Percentiles rank a stretch among this genome's conserved stretches.
Conservation (phyloP, 1,140 invertebrate genomes). For the Lasioglossum baleicum region DNA sequence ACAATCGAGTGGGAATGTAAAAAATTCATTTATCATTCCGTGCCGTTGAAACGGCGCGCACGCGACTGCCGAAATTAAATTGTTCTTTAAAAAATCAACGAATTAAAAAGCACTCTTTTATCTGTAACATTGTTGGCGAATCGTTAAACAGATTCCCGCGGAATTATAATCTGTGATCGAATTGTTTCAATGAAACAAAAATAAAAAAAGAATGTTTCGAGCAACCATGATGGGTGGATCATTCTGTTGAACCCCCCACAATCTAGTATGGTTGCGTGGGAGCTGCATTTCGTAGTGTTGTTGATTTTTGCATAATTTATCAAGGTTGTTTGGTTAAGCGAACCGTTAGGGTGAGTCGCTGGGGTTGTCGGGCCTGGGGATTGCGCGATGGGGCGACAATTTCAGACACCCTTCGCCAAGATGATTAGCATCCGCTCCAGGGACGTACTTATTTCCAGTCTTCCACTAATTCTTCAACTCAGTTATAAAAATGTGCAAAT, state of each 20-base stretch:
- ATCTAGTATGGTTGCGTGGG: slow-evolving; percentile 55
- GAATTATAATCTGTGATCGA: neutral
- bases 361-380: slow-evolving; percentile 66
- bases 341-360: slow-evolving; percentile 71
- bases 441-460: slow-evolving; percentile 66
- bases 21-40: slow-evolving; percentile 9
- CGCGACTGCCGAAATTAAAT: neutral
- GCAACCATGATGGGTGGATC: neutral
- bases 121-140: neutral
- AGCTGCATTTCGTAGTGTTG: slow-evolving; percentile 72
- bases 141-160: neutral
- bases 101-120: neutral
- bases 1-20: slow-evolving; percentile 7
- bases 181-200: neutral
- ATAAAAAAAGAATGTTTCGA: neutral
- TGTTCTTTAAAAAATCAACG: neutral
- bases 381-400: slow-evolving; percentile 72
- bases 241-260: slow-evolving; percentile 2
- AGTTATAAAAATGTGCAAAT: neutral
- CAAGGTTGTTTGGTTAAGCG: slow-evolving; percentile 78
- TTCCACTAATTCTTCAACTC: slow-evolving; percentile 29
- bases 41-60: neutral
- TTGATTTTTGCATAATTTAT: slow-evolving; percentile 80
- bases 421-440: slow-evolving; percentile 75
- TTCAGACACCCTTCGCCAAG: slow-evolving; percentile 75